Conservation (phyloP, 2,888 invertebrate genomes). For the Petrolisthes manimaculis region DNA sequence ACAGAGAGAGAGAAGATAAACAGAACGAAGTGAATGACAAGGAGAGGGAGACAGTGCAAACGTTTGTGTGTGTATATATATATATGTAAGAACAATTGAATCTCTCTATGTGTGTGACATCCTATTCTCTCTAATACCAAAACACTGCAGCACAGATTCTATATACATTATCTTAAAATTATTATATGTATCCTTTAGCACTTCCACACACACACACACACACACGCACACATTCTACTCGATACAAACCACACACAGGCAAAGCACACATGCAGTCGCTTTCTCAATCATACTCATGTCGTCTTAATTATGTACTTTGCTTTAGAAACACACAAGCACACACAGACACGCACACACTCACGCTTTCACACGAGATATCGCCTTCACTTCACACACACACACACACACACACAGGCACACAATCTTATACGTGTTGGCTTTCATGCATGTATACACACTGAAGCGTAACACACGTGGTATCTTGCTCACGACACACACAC, state of each 20-base stretch:
- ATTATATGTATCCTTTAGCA: neutral
- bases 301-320: too few relatives aligned
- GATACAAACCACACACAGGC: neutral
- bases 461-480: constrained; percentile 6
- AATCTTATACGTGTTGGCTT: neutral
- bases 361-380: constrained; percentile 2
- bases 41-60: neutral
- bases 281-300: too few relatives aligned
- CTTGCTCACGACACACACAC: constrained; percentile 21
- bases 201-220: neutral
- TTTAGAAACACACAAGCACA: neutral
- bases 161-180: neutral
- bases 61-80: neutral
- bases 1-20: neutral
- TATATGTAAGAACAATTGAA: neutral
- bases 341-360: constrained; percentile 8
- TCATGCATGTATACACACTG: neutral
- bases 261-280: neutral
- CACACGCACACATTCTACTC: neutral
- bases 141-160: neutral
- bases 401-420: neutral
- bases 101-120: neutral
- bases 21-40: neutral
- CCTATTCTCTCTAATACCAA: neutral
- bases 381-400: constrained; percentile 7